Conservation (phyloP, 2,113 vertebrate species). For the Oxygymnocypris stewartii region DNA sequence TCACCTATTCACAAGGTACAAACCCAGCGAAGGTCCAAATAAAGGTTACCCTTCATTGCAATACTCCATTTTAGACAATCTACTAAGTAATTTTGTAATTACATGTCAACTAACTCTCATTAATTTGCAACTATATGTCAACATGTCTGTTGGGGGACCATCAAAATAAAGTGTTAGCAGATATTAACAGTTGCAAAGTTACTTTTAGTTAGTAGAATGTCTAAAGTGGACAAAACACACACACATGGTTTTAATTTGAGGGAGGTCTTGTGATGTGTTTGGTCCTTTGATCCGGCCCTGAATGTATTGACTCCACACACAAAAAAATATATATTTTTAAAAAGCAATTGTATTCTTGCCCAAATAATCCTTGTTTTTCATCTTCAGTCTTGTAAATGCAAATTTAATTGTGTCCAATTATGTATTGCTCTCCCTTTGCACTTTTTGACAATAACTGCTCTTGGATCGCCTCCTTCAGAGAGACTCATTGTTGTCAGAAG, state of each 20-base stretch:
- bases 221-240: not conserved
- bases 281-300: not conserved
- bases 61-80: no score
- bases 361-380: not conserved
- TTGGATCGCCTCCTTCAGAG: not conserved
- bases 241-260: not conserved
- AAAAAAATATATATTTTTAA: not conserved
- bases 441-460: not conserved
- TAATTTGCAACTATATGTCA: no score
- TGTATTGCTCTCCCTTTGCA: not conserved
- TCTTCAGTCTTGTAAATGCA: conserved; percentile 46
- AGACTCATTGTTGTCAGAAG: not conserved
- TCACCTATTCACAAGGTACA: not conserved
- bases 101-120: no score
- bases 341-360: not conserved
- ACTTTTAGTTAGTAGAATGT: not conserved
- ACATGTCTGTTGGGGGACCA: not conserved
- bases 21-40: not conserved
- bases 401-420: conserved; percentile 11
- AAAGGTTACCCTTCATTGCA: not conserved
- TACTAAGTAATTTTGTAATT: no score
- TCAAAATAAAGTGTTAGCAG: not conserved
- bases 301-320: not conserved
- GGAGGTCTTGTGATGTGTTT: not conserved
- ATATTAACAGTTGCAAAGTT: not conserved